Conservation (phyloP, 2,797 vertebrate species). For the Siniperca scherzeri region DNA sequence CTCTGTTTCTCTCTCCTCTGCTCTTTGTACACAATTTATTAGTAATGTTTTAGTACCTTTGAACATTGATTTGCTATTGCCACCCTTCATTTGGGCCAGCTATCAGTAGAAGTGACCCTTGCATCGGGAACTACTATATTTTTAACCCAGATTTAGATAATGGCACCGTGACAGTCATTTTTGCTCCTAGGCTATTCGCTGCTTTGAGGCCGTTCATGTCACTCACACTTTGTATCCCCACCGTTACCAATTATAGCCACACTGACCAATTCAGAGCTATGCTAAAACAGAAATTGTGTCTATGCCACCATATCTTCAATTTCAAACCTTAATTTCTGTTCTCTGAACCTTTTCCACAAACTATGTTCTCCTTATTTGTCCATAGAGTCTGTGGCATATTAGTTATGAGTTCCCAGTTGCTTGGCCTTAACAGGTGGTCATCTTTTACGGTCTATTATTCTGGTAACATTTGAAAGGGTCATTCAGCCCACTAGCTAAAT, state of each 20-base stretch:
- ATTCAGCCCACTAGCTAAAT: conserved; percentile 84
- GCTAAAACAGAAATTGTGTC: conserved; percentile 28
- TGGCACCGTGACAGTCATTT: conserved; percentile 61
- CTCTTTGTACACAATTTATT: conserved; percentile 19
- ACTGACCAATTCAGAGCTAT: conserved; percentile 60
- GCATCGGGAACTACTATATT: conserved; percentile 59
- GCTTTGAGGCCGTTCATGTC: conserved; percentile 68
- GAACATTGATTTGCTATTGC: conserved; percentile 19
- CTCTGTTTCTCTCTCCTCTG: neutral
- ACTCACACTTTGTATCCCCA: conserved; percentile 66
- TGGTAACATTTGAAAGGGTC: conserved; percentile 90
- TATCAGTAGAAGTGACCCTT: conserved; percentile 63
- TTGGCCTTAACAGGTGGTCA: conserved; percentile 92
- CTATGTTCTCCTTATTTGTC: conserved; percentile 71
- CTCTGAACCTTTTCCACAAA: conserved; percentile 45
- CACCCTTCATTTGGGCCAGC: conserved; percentile 31
- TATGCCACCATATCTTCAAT: conserved; percentile 16
- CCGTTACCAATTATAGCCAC: conserved; percentile 65
- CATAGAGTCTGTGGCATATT: conserved; percentile 70
- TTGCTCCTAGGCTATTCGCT: conserved; percentile 59
- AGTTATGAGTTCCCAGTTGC: conserved; percentile 90
- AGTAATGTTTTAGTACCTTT: neutral
- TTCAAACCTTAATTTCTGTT: conserved; percentile 42
- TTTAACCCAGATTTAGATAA: conserved; percentile 74
- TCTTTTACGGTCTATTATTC: conserved; percentile 86